Evolutionary conservation across 2,888 invertebrate genomes (phyloP).

Genomic region (Diplazon laetatorius): DNA sequence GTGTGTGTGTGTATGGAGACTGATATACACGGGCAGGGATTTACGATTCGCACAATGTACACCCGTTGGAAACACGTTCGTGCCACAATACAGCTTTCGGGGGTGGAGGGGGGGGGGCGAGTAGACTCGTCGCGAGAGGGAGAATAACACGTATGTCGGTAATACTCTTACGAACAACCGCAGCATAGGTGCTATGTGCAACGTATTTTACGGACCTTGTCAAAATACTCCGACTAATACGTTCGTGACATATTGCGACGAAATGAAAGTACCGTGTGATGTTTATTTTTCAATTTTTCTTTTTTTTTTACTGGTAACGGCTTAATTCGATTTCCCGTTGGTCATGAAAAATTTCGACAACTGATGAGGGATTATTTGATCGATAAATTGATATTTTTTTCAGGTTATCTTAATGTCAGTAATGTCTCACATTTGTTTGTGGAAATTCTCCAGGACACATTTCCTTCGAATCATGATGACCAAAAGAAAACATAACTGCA

Average conservation of each 20-base stretch:
- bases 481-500: too few relatives aligned
- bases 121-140: not conserved
- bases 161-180: not conserved
- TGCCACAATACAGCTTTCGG: constrained; percentile 12
- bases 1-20: too few relatives aligned
- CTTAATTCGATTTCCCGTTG: not conserved
- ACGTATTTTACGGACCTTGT: not conserved
- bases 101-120: too few relatives aligned
- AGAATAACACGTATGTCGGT: not conserved
- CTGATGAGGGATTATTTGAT: not conserved
- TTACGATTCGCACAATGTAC: constrained; percentile 16
- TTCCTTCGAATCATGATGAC: too few relatives aligned
- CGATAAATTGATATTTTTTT: too few relatives aligned
- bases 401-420: too few relatives aligned
- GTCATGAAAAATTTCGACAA: not conserved
- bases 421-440: too few relatives aligned
- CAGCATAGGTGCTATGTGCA: not conserved
- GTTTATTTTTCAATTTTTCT: not conserved
- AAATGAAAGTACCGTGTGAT: too few relatives aligned
- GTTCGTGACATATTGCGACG: too few relatives aligned
- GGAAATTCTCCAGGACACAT: too few relatives aligned
- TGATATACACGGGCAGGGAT: constrained; percentile 10
- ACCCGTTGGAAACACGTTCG: constrained; percentile 9
- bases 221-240: constrained; percentile 1
- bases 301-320: not conserved